Base-by-base conservation (phyloP, 2,888 invertebrate species). In the Rhopalosiphum nymphaeae region DNA sequence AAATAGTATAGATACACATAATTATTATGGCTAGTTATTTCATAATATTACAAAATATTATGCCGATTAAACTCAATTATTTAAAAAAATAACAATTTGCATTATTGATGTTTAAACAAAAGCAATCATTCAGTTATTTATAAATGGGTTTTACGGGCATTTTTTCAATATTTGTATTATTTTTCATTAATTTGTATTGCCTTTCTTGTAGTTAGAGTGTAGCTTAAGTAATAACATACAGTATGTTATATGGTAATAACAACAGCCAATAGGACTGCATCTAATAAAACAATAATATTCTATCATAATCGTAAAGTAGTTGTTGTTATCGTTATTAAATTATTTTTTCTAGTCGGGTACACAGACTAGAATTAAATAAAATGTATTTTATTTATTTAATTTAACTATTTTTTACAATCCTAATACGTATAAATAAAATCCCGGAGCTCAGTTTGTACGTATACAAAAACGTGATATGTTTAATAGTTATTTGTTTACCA, bases 281-380 rank as follows among this genome's bases (percentile, higher is more conserved):
- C n/a, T n/a, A 16, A n/a, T n/a, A 46, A n/a, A 49, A 87, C 49
- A 49, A 87, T 16, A 49, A 7, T 46, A 49, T 87, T 46, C 49
- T 87, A 87, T 87, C n/a, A 46, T n/a, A 86, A 87, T 49, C 87
- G n/a, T 46, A 46, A 29, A 86, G 29, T 86, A 16, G 11, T 86
- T 86, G 7, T 87, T 29, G n/a, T n/a, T 16, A 36, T 36, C n/a
- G 87, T 86, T 46, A 46, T 46, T 16, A 16, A 21, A 49, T 29
- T 2, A 67, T 67, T 87, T 49, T 49, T n/a, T 29, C 46, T 21
- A n/a, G 5, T 87, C 26, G n/a, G 49, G 0, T 46, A 21, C n/a
- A 16, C n/a, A n/a, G 49, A 49, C n/a, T 87, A 49, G 49, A 46
- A 49, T 87, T n/a, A 87, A 49, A 86, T 29, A 0, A 29, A 44